Base-by-base conservation (phyloP, 2,797 vertebrate genomes). In the Parauchenoglanis ngamensis region DNA sequence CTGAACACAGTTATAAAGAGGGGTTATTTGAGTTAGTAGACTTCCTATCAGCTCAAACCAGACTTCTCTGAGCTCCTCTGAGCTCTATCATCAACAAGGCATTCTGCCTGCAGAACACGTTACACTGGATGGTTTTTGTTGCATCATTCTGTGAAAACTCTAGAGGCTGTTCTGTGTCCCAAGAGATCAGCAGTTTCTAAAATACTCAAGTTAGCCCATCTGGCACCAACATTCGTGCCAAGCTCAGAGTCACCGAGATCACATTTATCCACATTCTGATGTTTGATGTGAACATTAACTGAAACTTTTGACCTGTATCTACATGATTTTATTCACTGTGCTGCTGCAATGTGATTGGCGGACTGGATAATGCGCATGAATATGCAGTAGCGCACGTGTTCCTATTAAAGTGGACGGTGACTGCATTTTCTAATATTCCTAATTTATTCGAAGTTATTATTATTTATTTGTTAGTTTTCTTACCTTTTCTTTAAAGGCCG, bases 201-300 rank as follows among this genome's bases (percentile, higher is more conserved):
- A 81, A 46, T 46, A 46, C 57, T 61, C 57, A 25, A 44, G 46
- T 35, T 31, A 44, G 28, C 54, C 52, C 31, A 81, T 61, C 35
- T 63, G 35, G 57, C 78, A 46, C 23, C 21, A 25, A 40, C 12
- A 44, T 1, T 35, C 78, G 44, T 44, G 56, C 56, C 31, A 40
- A 79, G 54, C 77, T 79, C 31, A 40, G 28, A 79, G 28, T 79
- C 28, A 31, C n/a, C 31, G 52, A 77, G n/a, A 57, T 79, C 28
- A 59, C 31, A 79, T 79, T 57, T 79, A 57, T 79, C 19, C 21
- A 35, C 31, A 23, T 79, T 79, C 28, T 59, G 8, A 10, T 78
- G 52, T 56, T 78, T 56, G 49, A 78, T 56, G 28, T 56, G 4
- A 35, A 59, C 8, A 79, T 79, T 23, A 13, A 21, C 77, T 79